Percentiles rank a stretch among this genome's conserved stretches.
These are phyloP conservation scores for Esox niger DNA, from an alignment of 2,113 vertebrate genomes.

Conservation along the genomic window DNA sequence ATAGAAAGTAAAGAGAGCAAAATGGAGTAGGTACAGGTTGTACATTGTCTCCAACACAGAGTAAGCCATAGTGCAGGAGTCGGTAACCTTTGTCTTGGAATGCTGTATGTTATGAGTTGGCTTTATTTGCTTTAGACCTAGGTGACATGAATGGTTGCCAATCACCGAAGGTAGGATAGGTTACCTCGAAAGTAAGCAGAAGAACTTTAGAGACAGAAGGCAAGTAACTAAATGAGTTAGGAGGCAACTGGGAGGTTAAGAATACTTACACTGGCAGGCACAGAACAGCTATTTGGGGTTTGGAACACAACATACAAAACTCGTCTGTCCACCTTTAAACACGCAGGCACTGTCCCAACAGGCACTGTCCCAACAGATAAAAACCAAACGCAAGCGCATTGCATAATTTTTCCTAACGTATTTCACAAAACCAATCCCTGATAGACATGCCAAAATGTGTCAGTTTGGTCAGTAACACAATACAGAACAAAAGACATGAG, in stretches of 20 bases:
- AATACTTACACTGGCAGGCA: background rate
- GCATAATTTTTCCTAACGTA: background rate
- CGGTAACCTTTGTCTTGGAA: too few relatives aligned
- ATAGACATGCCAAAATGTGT: background rate
- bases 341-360: background rate
- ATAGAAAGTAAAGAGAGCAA: background rate
- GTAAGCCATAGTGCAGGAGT: background rate
- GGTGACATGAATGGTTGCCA: background rate
- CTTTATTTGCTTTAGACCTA: background rate
- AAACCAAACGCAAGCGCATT: too few relatives aligned
- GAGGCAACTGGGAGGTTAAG: background rate
- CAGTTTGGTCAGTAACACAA: too few relatives aligned
- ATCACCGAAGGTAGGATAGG: background rate
- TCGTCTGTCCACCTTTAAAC: background rate
- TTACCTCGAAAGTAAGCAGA: background rate
- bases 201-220: background rate
- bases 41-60: background rate
- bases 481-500: too few relatives aligned
- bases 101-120: background rate
- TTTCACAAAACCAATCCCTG: background rate
- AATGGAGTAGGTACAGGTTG: background rate
- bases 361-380: too few relatives aligned
- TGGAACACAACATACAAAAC: background rate
- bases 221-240: background rate
- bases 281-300: background rate